Base-by-base conservation (phyloP, 2,888 invertebrate species). In the Caenorhabditis sp. region DNA sequence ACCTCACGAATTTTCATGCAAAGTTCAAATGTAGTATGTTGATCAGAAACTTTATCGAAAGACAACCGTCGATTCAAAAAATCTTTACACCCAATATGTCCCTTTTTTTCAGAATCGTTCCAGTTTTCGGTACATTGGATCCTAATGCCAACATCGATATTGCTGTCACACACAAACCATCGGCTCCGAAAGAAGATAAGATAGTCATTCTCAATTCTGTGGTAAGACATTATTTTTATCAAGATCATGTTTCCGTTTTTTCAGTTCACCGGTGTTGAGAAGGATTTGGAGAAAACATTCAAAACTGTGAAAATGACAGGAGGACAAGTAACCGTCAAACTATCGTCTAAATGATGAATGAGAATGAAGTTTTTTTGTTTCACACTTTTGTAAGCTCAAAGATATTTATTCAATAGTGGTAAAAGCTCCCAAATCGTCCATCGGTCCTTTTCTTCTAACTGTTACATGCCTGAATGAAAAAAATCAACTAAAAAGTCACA, bases 91-190 rank as follows among this genome's bases (percentile, higher is more conserved):
- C n/a, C n/a, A n/a, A n/a, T n/a, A n/a, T n/a, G n/a, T n/a, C n/a
- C n/a, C n/a, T 50, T 38, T 43, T 53, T 62, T 62, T 20, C 53
- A 70, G 66, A 31, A 60, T 70, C 20, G 63, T 64, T 50, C 69
- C 69, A 26, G 69, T 69, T 0, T 69, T 61, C 31, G 69, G 69
- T 56, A 56, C 57, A 36, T 61, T 69, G 17, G 69, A 69, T 14
- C 57, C 64, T 1, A 64, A 64, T 38, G 64, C 63, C 25, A 57
- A 54, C 5, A 49, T 57, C 8, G 61, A 69, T 14, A 21, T 69
- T 25, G 52, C 64, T 23, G 31, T 69, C 20, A 69, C 69, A 31
- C 69, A 64, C 36, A 64, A 61, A 50, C 60, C 63, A 25, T 54
- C 59, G 23, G 52, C 69, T n/a, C 50, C 56, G 3, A 69, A 69